These are phyloP conservation scores for Heterotis niloticus DNA, from an alignment of 2,113 vertebrate species.

Conservation along the genomic window DNA sequence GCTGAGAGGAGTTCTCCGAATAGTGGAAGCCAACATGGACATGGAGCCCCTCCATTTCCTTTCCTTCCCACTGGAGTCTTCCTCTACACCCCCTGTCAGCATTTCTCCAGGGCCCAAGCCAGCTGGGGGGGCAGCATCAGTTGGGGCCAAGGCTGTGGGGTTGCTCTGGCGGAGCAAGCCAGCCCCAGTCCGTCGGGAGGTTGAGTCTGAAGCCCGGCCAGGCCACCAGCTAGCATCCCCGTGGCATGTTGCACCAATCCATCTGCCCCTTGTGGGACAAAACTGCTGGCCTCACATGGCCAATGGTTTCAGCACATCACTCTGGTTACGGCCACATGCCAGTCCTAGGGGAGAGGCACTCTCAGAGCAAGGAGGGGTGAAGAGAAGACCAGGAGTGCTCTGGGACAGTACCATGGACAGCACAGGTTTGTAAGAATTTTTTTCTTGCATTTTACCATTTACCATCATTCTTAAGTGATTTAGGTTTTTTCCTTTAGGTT, in stretches of 20 bases:
- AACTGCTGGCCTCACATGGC: constrained; percentile 98
- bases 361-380: constrained; percentile 57
- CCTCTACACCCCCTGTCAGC: constrained; percentile 44
- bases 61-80: constrained; percentile 75
- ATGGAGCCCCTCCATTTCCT: constrained; percentile 81
- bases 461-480: no score
- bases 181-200: constrained; percentile 66
- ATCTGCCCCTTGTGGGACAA: constrained; percentile 86
- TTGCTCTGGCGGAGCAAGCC: constrained; percentile 64
- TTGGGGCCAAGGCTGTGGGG: constrained; percentile 46
- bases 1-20: constrained; percentile 80
- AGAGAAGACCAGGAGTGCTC: constrained; percentile 44
- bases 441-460: no score
- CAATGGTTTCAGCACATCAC: constrained; percentile 84
- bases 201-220: constrained; percentile 51
- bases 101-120: constrained; percentile 60
- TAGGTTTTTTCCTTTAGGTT: no score
- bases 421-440: constrained; percentile 46
- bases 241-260: constrained; percentile 87
- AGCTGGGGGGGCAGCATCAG: constrained; percentile 49
- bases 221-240: constrained; percentile 74
- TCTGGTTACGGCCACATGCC: constrained; percentile 76
- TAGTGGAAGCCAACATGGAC: constrained; percentile 74
- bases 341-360: constrained; percentile 46
- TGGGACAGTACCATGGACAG: constrained; percentile 59